Evolutionary conservation across 2,113 vertebrate species (phyloP), one percentile per base, ranked within the genome.

Genomic region (Xenopus borealis): DNA sequence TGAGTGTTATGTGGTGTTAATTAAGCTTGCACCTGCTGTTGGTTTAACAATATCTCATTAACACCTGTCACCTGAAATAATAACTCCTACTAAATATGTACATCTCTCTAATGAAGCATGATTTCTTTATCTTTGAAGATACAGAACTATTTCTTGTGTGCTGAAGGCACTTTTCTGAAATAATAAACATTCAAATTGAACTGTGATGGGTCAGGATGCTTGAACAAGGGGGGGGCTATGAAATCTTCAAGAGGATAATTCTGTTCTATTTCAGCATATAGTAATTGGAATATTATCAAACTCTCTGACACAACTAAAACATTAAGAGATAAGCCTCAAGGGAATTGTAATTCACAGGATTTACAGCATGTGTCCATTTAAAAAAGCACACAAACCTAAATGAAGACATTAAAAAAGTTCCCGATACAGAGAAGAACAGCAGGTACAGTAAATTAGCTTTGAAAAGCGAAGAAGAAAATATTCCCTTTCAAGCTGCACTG

Each of bases 401-500:
- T 75, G 66, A 69, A 33, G 45, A 69, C 10, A 62, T 75, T 69
- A 30, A 67, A 68, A 67, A 52, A 72, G 52, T 40, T 63, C 4
- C 40, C 66, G 44, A 58, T 59, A 30, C 58, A 40, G 27, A 75
- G 68, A 75, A 40, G 73, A 75, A 75, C 66, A 75, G 73, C 73
- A 75, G 73, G 73, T 75, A 62, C 57, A 62, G 58, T 75, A 75
- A 75, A 75, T 75, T 75, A 69, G 66, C 58, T 75, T 52, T 62
- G 66, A 62, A 69, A 75, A 69, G 58, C 23, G 4, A 57, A 20
- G 7, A 61, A 62, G 57, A 68, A 69, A 69, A 69, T 74, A 33
- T 62, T 12, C 16, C 23, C 61, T 66, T 62, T 40, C 44, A 53
- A 50, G 65, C 72, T 40, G 45, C 12, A 12, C 23, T 18, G 45